Evolutionary conservation across 2,888 invertebrate species (phyloP).

Genomic region (Dorcus hopei): DNA sequence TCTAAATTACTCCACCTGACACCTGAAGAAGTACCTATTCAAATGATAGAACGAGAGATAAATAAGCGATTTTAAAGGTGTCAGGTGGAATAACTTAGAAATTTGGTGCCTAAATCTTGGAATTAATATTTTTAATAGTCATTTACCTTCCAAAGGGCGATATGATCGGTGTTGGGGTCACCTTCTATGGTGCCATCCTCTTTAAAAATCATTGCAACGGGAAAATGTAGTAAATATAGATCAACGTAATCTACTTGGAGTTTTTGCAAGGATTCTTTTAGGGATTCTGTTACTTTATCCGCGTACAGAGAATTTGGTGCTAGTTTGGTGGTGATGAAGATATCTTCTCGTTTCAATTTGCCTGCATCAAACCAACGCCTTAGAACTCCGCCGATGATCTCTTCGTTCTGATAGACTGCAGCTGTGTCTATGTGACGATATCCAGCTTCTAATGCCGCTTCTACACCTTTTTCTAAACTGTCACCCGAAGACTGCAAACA

Average conservation of each 20-base stretch:
- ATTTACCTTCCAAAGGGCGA: slow-evolving; percentile 31
- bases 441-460: slow-evolving; percentile 66
- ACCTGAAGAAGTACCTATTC: too few relatives aligned
- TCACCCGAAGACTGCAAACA: slow-evolving; percentile 58
- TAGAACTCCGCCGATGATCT: slow-evolving; percentile 67
- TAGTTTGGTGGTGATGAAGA: slow-evolving; percentile 80
- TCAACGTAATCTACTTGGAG: slow-evolving; percentile 75
- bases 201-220: slow-evolving; percentile 45
- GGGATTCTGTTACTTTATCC: slow-evolving; percentile 58
- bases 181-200: slow-evolving; percentile 31
- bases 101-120: too few relatives aligned
- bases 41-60: too few relatives aligned
- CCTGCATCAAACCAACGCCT: slow-evolving; percentile 66
- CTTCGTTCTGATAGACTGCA: slow-evolving; percentile 71
- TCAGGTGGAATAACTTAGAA: too few relatives aligned
- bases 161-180: slow-evolving; percentile 62
- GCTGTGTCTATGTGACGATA: slow-evolving; percentile 82
- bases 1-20: too few relatives aligned
- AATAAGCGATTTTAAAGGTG: too few relatives aligned
- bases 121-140: too few relatives aligned
- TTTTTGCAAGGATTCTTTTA: slow-evolving; percentile 63
- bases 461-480: slow-evolving; percentile 63
- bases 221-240: slow-evolving; percentile 74
- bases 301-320: slow-evolving; percentile 60
- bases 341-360: slow-evolving; percentile 66